A percentile compares a stretch with the other conserved stretches of the same genome.
Conservation (phyloP, 1,140 invertebrate genomes). For the Ladona fulva region DNA sequence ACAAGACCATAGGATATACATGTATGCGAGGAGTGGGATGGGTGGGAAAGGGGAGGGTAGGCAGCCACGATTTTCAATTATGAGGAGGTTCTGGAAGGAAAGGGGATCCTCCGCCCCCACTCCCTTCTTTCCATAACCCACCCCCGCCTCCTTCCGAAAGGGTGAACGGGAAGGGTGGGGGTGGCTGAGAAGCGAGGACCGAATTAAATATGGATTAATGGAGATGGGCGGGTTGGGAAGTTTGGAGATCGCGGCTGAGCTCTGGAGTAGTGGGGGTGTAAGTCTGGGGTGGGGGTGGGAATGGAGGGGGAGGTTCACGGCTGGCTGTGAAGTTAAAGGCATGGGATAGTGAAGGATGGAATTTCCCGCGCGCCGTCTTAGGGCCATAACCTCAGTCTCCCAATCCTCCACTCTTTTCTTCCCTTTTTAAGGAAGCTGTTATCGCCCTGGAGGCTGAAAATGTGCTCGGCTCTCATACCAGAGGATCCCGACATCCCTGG, state of each 20-base stretch:
- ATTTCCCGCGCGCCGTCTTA: not conserved
- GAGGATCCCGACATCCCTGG: too few species aligned
- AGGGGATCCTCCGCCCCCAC: not conserved
- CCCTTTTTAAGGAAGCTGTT: too few species aligned
- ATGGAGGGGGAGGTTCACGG: not conserved
- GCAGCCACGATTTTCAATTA: not conserved
- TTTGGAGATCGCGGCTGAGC: not conserved
- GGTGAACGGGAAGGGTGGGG: not conserved
- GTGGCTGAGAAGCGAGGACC: not conserved
- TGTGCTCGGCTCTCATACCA: too few species aligned
- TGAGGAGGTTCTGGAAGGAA: conserved; percentile 2
- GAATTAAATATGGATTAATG: conserved; percentile 10
- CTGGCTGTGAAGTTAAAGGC: not conserved
- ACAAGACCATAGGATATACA: conserved; percentile 9
- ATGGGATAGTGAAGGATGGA: not conserved
- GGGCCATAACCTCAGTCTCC: too few species aligned
- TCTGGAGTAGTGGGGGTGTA: not conserved
- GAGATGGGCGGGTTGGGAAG: not conserved
- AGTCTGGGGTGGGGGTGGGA: not conserved
- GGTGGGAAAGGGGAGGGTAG: not conserved
- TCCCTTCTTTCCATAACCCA: not conserved
- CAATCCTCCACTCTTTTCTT: too few species aligned
- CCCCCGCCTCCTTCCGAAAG: not conserved
- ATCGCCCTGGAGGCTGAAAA: too few species aligned
- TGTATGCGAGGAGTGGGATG: not conserved